Conservation (phyloP, 2,113 vertebrate genomes). For the Lepidothrix coronata region DNA sequence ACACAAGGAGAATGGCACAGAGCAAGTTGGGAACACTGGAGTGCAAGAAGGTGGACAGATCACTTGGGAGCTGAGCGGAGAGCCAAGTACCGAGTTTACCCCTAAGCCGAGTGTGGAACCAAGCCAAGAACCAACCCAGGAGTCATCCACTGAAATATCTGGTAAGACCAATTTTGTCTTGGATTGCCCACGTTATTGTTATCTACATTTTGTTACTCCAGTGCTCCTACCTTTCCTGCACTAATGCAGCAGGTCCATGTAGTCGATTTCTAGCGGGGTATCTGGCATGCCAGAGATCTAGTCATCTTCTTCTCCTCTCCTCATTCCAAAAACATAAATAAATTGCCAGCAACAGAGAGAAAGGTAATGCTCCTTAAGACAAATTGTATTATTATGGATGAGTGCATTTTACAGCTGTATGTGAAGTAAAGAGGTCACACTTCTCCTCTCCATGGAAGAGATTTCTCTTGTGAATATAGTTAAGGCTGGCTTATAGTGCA, state of each 20-base stretch:
- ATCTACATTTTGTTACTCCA: background rate
- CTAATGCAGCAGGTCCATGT: background rate
- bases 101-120: background rate
- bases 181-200: background rate
- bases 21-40: background rate
- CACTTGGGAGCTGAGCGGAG: background rate
- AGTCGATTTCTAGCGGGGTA: background rate
- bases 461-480: background rate
- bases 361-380: background rate
- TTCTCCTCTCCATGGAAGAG: background rate
- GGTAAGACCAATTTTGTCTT: constrained; percentile 7
- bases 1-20: background rate
- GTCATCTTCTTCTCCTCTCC: background rate
- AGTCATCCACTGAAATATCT: background rate
- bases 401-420: background rate
- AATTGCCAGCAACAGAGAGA: background rate
- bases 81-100: background rate
- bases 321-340: background rate
- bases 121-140: background rate
- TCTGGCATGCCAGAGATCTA: background rate
- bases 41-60: background rate
- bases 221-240: background rate
- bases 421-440: background rate
- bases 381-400: background rate
- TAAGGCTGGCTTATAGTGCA: background rate